Percentiles rank a stretch among this genome's conserved stretches.
Conservation (phyloP, 2,113 vertebrate species). For the Benitochromis conjunctus region DNA sequence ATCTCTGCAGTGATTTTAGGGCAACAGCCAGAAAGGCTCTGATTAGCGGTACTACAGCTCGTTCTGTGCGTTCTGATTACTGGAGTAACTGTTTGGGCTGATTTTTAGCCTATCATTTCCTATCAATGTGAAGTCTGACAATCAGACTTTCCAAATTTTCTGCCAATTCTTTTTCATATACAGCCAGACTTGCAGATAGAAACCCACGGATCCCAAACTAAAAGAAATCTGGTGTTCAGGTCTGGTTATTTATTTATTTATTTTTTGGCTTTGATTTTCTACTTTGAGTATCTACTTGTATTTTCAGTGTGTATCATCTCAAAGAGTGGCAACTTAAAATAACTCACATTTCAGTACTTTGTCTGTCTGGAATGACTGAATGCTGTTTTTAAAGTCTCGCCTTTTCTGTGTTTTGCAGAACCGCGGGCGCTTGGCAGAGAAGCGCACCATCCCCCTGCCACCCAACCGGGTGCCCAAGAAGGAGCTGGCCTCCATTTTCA, state of each 20-base stretch:
- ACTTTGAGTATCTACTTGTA: neutral
- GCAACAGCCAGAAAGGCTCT: neutral
- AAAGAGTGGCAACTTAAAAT: neutral
- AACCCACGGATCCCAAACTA: accelerated
- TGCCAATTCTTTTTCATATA: neutral
- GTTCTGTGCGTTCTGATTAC: neutral
- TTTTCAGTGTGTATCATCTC: neutral
- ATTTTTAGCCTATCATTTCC: neutral
- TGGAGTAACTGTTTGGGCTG: neutral
- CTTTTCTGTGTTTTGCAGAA: constrained; percentile 75
- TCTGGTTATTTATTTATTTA: neutral
- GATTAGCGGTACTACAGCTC: neutral
- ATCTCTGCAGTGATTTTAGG: neutral
- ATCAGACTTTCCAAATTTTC: neutral
- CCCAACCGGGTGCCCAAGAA: constrained; percentile 86
- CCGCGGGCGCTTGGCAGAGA: constrained; percentile 95
- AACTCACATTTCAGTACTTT: neutral
- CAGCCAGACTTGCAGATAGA: neutral
- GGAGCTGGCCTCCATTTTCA: constrained; percentile 84
- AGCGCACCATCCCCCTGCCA: constrained; percentile 87
- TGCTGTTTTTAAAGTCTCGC: constrained; percentile 20
- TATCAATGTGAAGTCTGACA: neutral
- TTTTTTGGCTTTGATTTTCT: neutral
- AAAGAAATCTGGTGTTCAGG: neutral
- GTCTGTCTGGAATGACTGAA: neutral